These are phyloP conservation scores for Adelognathus sp. DNA, from an alignment of 2,888 invertebrate species.

Conservation along the genomic window DNA sequence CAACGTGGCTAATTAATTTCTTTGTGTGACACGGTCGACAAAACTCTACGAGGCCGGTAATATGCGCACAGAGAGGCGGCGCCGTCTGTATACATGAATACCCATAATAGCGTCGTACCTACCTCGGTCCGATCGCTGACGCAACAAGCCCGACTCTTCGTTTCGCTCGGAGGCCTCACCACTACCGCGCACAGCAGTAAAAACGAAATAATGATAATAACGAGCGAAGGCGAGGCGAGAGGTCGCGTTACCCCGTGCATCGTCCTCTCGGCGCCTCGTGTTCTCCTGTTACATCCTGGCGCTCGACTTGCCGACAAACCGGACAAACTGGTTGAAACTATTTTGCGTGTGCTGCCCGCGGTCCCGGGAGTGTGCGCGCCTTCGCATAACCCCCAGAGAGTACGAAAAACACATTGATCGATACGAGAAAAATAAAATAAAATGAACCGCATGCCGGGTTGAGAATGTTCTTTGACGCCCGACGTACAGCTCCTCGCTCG, in stretches of 20 bases:
- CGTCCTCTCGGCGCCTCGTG: constrained; percentile 50
- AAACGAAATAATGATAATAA: background rate
- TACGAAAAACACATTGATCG: background rate
- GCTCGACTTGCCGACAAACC: constrained; percentile 72
- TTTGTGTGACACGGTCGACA: background rate
- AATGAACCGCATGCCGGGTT: background rate
- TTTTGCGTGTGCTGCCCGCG: constrained; percentile 24
- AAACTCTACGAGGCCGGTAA: background rate
- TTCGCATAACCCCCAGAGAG: too few relatives aligned
- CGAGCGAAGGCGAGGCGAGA: background rate
- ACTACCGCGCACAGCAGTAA: background rate
- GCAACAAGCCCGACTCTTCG: background rate
- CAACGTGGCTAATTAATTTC: too few relatives aligned
- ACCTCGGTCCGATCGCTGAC: background rate
- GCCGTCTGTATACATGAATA: background rate
- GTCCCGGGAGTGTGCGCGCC: background rate
- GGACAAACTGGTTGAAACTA: constrained; percentile 1
- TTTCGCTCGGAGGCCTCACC: too few relatives aligned
- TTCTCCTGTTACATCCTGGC: constrained; percentile 76
- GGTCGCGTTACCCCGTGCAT: too few relatives aligned
- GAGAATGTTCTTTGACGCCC: background rate
- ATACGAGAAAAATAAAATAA: constrained; percentile 1
- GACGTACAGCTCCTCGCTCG: background rate
- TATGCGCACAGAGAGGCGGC: too few relatives aligned
- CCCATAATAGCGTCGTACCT: background rate